Conservation (phyloP, 2,888 invertebrate species). For the Chloroclystis v-ata region DNA sequence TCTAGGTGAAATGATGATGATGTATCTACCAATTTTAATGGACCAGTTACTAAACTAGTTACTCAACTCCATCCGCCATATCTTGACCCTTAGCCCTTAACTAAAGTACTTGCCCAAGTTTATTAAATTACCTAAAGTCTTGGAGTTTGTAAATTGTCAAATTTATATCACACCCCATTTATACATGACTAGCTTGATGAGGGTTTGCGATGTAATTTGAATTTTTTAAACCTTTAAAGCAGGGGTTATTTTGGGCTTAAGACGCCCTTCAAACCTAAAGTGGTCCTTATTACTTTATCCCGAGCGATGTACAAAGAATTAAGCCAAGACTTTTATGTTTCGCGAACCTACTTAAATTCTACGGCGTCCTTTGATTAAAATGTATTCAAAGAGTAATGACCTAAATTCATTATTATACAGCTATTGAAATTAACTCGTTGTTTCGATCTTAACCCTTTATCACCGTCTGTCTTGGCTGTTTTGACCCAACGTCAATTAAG, state of each 20-base stretch:
- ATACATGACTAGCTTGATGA: constrained; percentile 23
- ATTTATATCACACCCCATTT: constrained; percentile 45
- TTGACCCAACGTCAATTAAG: no score
- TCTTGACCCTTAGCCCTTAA: neutral
- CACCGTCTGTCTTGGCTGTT: no score
- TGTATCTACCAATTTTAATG: no score
- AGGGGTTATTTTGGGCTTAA: neutral
- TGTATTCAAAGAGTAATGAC: no score
- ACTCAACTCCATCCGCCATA: neutral
- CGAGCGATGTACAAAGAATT: neutral
- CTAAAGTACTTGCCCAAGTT: constrained; percentile 37
- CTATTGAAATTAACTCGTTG: no score
- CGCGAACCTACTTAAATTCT: no score
- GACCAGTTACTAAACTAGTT: no score
- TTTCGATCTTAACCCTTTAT: no score
- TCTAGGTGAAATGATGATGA: no score
- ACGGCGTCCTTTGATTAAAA: no score
- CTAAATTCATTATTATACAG: no score
- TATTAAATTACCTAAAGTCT: constrained; percentile 52
- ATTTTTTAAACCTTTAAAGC: neutral
- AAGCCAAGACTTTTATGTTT: no score
- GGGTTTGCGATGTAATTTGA: constrained; percentile 10
- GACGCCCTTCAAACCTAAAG: neutral
- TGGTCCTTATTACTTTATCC: constrained; percentile 1
- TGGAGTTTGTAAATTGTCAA: constrained; percentile 55